Percentiles rank a stretch among this genome's conserved stretches.
Evolutionary conservation across 2,797 vertebrate genomes (phyloP).

Genomic region (Clarias pachynema): DNA sequence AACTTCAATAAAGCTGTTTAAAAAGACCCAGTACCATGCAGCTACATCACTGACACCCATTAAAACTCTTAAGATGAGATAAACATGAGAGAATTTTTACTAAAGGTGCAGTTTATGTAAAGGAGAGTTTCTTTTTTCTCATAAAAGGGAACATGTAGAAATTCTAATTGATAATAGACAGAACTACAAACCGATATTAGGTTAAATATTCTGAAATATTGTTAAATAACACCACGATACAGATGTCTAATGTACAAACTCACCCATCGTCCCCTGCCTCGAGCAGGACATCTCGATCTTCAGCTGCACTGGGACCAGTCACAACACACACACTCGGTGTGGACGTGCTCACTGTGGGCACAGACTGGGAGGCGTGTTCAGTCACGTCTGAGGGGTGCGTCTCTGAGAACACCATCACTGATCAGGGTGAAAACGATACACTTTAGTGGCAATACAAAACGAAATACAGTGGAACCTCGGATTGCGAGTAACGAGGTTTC

Average conservation of each 20-base stretch:
- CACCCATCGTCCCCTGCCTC: slow-evolving; percentile 91
- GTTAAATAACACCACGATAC: neutral
- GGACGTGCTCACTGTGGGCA: slow-evolving; percentile 94
- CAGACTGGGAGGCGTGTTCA: slow-evolving; percentile 90
- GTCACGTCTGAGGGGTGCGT: slow-evolving; percentile 79
- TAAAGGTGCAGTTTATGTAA: neutral
- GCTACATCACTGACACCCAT: neutral
- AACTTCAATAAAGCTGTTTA: neutral
- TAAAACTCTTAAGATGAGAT: neutral
- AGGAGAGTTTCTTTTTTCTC: neutral
- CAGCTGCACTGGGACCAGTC: slow-evolving; percentile 75
- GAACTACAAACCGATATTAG: neutral
- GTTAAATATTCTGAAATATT: neutral
- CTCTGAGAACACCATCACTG: slow-evolving; percentile 86
- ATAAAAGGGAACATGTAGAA: neutral
- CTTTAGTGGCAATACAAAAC: neutral
- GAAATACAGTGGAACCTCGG: no score
- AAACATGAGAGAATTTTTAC: neutral
- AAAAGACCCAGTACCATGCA: neutral
- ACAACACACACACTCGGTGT: slow-evolving; percentile 80
- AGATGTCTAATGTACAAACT: slow-evolving; percentile 11
- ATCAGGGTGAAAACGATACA: neutral
- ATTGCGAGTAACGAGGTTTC: no score
- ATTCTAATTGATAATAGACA: neutral
- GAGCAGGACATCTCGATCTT: slow-evolving; percentile 87